Evolutionary conservation across 2,797 vertebrate genomes (phyloP), one percentile per base, ranked within the genome.

Genomic region (Molossus alvarezi): DNA sequence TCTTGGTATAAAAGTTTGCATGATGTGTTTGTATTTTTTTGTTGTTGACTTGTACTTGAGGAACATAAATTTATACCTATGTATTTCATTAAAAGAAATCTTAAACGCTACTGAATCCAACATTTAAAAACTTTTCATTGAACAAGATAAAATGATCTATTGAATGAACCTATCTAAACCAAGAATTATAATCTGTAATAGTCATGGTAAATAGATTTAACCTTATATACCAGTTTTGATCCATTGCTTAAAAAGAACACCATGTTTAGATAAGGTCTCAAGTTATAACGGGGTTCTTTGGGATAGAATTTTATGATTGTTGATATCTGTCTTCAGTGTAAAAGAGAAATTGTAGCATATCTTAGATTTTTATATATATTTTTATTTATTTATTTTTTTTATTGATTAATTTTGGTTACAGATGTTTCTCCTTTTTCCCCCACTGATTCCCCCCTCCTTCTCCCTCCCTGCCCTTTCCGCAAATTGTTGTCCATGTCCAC

Each of bases 131-230:
- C 6, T 79, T 48, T 20, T 37, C 65, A 20, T 79, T 90, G 67
- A 86, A 23, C 82, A 86, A 88, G n/a, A 85, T 76, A 95, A 93
- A 94, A 83, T 87, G 18, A 87, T 72, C 57, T 57, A 65, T 17
- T 84, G 8, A 88, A 89, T 86, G 11, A 95, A 14, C 20, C 10
- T 72, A 55, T 90, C 76, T 81, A 91, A 92, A 64, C 33, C 33
- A 92, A 92, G 79, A 90, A 33, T 29, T 87, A 86, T 55, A 86
- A 17, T 90, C 67, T 87, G 25, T 77, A 86, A 64, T 73, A 76
- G 53, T 80, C 13, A 65, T 27, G 29, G 15, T 67, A 62, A 89
- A 37, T 69, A 79, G 12, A 25, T 41, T 92, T 96, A 77, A 94
- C 14, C 27, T 91, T 87, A 65, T 57, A 17, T 37, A n/a, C 55